Base-by-base conservation (phyloP, 2,797 vertebrate species). In the Anguilla anguilla region DNA sequence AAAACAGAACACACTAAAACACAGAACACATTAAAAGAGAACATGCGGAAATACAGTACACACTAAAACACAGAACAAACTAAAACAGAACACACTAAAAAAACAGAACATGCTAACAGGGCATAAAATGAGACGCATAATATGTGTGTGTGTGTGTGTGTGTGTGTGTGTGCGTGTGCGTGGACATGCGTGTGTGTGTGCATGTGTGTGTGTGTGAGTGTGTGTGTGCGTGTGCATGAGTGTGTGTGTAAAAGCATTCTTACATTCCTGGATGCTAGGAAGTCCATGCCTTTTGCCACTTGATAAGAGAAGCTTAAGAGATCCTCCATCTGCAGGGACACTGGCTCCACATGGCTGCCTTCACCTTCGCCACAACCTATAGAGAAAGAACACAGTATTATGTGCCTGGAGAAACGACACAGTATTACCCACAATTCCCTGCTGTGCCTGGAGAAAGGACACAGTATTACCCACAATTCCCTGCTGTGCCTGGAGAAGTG, bases 241-340 rank as follows among this genome's bases (percentile, higher is more conserved):
- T 53, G 51, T 53, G 51, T 53, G 51, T 53, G 51, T 53, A 61
- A 57, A 57, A 49, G 19, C n/a, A 46, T 11, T 82, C 79, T 82
- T 94, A 99, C 98, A 0, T 99, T 99, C 96, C 99, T 99, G 28
- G 98, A 97, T 49, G 98, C 97, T 77, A 99, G 97, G 92, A 99
- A 99, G 87, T 98, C 98, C 98, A 99, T 99, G 92, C 98, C 98
- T 93, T 97, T 99, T 91, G 98, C 98, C 90, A 99, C 98, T 91
- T 99, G 98, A 91, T 99, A 98, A 31, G 97, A 99, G 95, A 99
- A 99, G 93, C 97, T 98, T 88, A 99, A 95, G 17, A 99, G 95
- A 91, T 99, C 98, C 90, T 99, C 98, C 0, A 97, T 96, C 92
- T 99, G 97, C n/a, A 99, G 93, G 90, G 97, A 97, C 94, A 98